These are phyloP conservation scores for Pangasius djambal DNA, from an alignment of 2,797 vertebrate species.

Conservation along the genomic window DNA sequence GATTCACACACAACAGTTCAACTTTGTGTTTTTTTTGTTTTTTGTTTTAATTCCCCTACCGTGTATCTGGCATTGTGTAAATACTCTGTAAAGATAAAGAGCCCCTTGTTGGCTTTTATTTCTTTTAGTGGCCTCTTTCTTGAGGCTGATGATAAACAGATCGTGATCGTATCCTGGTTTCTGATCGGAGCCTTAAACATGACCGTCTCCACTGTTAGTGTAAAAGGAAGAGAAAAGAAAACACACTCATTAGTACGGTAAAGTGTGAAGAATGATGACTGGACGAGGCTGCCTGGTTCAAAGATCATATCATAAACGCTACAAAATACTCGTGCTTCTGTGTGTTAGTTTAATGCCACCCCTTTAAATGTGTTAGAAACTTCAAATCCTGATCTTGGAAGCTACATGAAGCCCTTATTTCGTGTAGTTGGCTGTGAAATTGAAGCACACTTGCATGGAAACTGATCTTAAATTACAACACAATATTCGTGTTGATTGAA, in stretches of 20 bases:
- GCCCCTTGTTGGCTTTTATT: slow-evolving; percentile 35
- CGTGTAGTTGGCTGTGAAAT: no score
- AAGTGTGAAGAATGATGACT: background rate
- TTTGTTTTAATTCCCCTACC: slow-evolving; percentile 26
- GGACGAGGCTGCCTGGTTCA: background rate
- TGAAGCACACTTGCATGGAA: background rate
- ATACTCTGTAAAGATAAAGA: slow-evolving; percentile 42
- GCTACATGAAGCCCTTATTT: background rate
- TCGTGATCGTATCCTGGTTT: slow-evolving; percentile 38
- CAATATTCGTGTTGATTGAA: background rate
- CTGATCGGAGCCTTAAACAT: slow-evolving; percentile 39
- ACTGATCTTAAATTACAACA: background rate
- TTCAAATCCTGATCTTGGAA: background rate
- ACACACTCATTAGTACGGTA: background rate
- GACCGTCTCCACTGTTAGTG: background rate
- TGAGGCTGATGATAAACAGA: slow-evolving; percentile 52
- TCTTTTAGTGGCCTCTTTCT: slow-evolving; percentile 55
- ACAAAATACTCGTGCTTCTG: background rate
- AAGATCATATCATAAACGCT: background rate
- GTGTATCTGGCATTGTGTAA: slow-evolving; percentile 46
- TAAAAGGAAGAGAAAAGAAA: background rate
- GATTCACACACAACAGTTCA: background rate
- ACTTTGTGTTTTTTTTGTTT: slow-evolving; percentile 4
- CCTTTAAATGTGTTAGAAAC: background rate
- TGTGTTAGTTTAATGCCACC: background rate